Conservation (phyloP, 2,797 vertebrate genomes). For the Sitta carolinensis region DNA sequence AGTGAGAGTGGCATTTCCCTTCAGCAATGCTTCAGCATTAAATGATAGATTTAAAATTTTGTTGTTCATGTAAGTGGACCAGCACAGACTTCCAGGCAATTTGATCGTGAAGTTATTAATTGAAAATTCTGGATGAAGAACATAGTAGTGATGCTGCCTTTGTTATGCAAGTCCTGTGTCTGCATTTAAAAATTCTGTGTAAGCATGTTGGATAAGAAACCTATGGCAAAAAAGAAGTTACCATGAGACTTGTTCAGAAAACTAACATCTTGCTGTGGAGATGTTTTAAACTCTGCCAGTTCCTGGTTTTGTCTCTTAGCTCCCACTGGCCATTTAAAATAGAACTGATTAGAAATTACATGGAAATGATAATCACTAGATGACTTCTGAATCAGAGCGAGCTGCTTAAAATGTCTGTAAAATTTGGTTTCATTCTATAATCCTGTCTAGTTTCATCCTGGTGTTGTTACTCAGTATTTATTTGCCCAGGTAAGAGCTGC, state of each 20-base stretch:
- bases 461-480: background rate
- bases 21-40: background rate
- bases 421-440: background rate
- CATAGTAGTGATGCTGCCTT: background rate
- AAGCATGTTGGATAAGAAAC: background rate
- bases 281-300: background rate
- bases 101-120: background rate
- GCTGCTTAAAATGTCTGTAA: background rate
- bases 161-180: background rate
- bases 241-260: background rate
- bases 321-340: background rate
- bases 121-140: constrained; percentile 15
- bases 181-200: background rate
- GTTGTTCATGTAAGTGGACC: background rate
- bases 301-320: background rate
- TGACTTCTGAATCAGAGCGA: background rate
- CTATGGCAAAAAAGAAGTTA: background rate
- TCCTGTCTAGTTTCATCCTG: background rate
- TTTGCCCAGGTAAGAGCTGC: background rate
- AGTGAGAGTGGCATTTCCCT: background rate
- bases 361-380: background rate
- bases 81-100: constrained; percentile 1
- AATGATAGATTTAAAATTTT: background rate
- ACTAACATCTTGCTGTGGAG: constrained; percentile 23
- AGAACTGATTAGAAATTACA: background rate